Evolutionary conservation across 2,113 vertebrate species (phyloP).

Genomic region (Tylochromis polylepis): DNA sequence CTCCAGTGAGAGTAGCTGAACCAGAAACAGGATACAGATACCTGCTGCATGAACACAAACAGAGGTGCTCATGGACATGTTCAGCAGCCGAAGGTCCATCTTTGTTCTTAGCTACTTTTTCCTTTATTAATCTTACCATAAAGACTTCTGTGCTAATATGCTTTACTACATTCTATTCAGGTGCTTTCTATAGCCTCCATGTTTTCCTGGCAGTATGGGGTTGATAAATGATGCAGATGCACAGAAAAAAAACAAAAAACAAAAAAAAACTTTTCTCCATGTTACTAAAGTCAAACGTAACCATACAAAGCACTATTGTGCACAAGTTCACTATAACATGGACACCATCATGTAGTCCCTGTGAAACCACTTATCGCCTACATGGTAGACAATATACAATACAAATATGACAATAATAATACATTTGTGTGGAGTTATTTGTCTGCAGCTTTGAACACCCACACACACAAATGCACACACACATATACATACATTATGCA

Average conservation of each 20-base stretch:
- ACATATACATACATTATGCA: background rate
- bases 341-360: background rate
- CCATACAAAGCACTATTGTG: background rate
- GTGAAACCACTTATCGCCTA: background rate
- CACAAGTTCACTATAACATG: background rate
- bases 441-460: background rate
- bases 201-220: background rate
- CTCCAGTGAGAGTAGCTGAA: background rate
- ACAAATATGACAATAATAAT: background rate
- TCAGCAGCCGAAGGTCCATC: background rate
- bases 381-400: background rate
- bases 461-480: background rate
- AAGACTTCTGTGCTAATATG: background rate
- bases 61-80: fast-evolving
- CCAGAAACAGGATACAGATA: background rate
- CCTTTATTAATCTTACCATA: background rate
- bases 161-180: background rate
- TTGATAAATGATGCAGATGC: background rate
- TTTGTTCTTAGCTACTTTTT: background rate
- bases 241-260: no score
- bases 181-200: background rate
- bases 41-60: background rate
- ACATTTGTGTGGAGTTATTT: background rate
- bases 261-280: background rate
- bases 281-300: background rate